Evolutionary conservation across 2,113 vertebrate species (phyloP).

Genomic region (Rattus norvegicus): DNA sequence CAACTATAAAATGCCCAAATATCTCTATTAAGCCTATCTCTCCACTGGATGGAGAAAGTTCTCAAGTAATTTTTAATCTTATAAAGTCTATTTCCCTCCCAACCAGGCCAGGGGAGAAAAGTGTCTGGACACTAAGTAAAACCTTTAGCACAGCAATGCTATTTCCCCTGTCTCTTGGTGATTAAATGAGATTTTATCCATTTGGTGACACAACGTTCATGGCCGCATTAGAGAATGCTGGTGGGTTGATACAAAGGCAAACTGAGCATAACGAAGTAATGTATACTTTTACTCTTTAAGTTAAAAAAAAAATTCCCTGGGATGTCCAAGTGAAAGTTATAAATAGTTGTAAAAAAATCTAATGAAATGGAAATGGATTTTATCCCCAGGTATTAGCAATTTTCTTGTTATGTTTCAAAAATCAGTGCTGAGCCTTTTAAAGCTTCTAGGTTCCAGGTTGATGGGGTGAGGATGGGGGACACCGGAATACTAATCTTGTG

Average conservation of each 20-base stretch:
- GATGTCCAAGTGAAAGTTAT: slow-evolving; percentile 58
- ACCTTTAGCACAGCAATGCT: slow-evolving; percentile 46
- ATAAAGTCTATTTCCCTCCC: slow-evolving; percentile 17
- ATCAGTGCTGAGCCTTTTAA: slow-evolving; percentile 49
- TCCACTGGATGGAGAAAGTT: slow-evolving; percentile 34
- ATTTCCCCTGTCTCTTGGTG: slow-evolving; percentile 41
- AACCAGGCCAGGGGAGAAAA: not conserved
- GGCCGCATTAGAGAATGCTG: slow-evolving; percentile 27
- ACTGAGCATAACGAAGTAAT: slow-evolving; percentile 44
- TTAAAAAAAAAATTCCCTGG: slow-evolving; percentile 41
- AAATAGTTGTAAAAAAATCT: slow-evolving; percentile 63
- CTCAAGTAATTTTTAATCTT: slow-evolving; percentile 65
- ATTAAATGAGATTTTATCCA: slow-evolving; percentile 66
- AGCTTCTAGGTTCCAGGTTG: slow-evolving; percentile 23
- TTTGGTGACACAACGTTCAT: slow-evolving; percentile 46
- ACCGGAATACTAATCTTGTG: not conserved
- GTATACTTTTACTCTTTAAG: slow-evolving; percentile 70
- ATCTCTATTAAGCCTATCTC: slow-evolving; percentile 55
- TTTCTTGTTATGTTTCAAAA: slow-evolving; percentile 23
- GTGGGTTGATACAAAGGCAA: slow-evolving; percentile 47
- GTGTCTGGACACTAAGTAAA: slow-evolving; percentile 31
- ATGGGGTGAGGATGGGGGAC: not conserved
- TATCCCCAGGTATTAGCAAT: slow-evolving; percentile 54
- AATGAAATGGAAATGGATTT: slow-evolving; percentile 70
- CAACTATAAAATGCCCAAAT: slow-evolving; percentile 17